Base-by-base conservation (phyloP, 2,797 vertebrate species). In the Lacerta agilis region DNA sequence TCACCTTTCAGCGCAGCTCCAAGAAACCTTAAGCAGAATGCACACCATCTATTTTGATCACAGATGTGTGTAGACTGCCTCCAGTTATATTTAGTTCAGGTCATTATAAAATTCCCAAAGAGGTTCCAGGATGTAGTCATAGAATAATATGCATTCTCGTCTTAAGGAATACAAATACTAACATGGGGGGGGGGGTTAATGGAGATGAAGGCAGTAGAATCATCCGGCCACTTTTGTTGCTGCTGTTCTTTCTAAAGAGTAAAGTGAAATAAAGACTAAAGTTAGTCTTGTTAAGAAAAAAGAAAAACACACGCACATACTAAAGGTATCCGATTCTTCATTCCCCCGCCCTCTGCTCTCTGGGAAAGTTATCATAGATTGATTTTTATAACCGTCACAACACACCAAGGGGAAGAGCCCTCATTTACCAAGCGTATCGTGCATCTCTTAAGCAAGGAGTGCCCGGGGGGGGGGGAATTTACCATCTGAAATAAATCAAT, bases 321-420 rank as follows among this genome's bases (percentile, higher is more conserved):
- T 41, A 33, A 27, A 61, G 25, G n/a, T 13, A 9, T 23, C 64
- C 25, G 2, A 6, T 45, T 49, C 8, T 72, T n/a, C 38, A 82
- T 43, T 64, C 3, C 9, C 18, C 10, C 17, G 0, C 2, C 9
- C 38, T 8, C 49, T 71, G 38, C 55, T n/a, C 25, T 27, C 66
- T 71, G 18, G 71, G 41, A 71, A 83, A 76, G 49, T 9, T 5
- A 45, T 49, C 38, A 8, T 7, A 72, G n/a, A 3, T 8, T 83
- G 69, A 36, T 83, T 72, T 72, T 66, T 41, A 13, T 43, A 27
- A n/a, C 7, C 45, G 41, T 88, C 81, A 83, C 71, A 18, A 90
- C 87, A 77, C 0, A 87, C 18, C 78, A 90, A 72, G 49, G 90
- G 93, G 88, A 75, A 92, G 27, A 9, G 5, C 76, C 29, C 8